Evolutionary conservation across 2,888 invertebrate genomes (phyloP), one percentile per base, ranked within the genome.

Genomic region (Chrysodeixis includens): DNA sequence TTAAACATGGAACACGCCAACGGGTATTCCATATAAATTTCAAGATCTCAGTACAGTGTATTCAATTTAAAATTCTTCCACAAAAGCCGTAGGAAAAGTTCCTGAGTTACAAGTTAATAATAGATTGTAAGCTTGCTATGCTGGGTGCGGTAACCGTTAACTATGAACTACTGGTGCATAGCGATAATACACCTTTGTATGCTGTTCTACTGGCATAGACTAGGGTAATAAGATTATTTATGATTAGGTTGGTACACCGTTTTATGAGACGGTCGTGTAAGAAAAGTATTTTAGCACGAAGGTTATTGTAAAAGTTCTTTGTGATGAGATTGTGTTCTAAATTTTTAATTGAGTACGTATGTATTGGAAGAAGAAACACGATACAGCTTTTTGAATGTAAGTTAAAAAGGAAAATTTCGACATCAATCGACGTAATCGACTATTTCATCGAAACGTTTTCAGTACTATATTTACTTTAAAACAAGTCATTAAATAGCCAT

Each of bases 31-130:
- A 20, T 20, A 20, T 46, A 16, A 49, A 3, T 49, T 49, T 49
- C 18, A 49, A 49, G 46, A 40, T 46, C 53, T 49, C 6, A 14
- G 58, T 16, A 12, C 9, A 62, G n/a, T 22, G n/a, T 74, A 74
- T 51, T 32, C n/a, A 57, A 51, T 64, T 64, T 52, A 18, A 60
- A 60, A 56, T 35, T 35, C 16, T 22, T 32, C 30, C 22, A 8
- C 14, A 53, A 56, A 26, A 30, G 16, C 12, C 22, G 30, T 52
- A 66, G 46, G 35, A 58, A 35, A 30, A 58, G 35, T 44, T 22
- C n/a, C 40, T 16, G 54, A 60, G 63, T 56, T 44, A 55, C 14
- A 46, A 58, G 64, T 56, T 69, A 60, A 64, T 75, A 74, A 69
- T 66, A 64, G 54, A 63, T 63, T 68, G 44, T 58, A 58, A 76